A percentile compares a stretch with the other conserved stretches of the same genome.
phyloP scores from a whole-genome alignment of 2,888 invertebrate genomes.

The Agrypnus murinus region DNA sequence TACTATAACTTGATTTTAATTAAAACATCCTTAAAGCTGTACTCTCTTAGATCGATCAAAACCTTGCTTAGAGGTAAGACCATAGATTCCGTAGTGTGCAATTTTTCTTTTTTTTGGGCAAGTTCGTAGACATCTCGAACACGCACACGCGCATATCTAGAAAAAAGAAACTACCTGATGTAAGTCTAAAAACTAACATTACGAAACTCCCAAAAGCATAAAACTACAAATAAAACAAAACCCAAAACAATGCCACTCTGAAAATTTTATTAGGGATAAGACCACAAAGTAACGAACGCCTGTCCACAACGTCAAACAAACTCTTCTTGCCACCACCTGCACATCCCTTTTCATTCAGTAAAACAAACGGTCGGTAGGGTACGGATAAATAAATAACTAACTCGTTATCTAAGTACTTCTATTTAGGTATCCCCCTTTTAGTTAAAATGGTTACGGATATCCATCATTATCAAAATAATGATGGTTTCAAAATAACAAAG shows the following conservation, averaged over 20 bases:
- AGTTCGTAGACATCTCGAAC: too few species aligned
- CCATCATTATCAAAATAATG: slow-evolving; percentile 15
- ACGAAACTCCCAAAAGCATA: neutral
- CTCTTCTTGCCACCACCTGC: slow-evolving; percentile 3
- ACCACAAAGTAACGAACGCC: slow-evolving; percentile 6
- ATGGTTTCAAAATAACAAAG: neutral
- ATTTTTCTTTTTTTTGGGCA: too few species aligned
- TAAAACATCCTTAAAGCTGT: too few species aligned
- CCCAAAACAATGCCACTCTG: neutral
- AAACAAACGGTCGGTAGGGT: slow-evolving; percentile 14
- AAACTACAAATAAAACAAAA: slow-evolving; percentile 12
- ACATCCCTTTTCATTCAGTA: slow-evolving; percentile 13
- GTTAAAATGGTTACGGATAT: neutral
- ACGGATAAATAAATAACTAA: slow-evolving; percentile 18
- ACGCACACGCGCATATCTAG: too few species aligned
- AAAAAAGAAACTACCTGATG: neutral
- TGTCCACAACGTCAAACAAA: slow-evolving; percentile 5
- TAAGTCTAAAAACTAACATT: neutral
- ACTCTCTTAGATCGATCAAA: too few species aligned
- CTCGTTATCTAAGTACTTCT: slow-evolving; percentile 1
- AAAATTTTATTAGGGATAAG: slow-evolving; percentile 10
- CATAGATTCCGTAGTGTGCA: too few species aligned
- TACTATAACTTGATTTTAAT: too few species aligned
- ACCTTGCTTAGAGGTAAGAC: too few species aligned
- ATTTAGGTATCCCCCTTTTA: neutral